Conservation (phyloP, 2,113 vertebrate species). For the Petrocephalus zakoni region DNA sequence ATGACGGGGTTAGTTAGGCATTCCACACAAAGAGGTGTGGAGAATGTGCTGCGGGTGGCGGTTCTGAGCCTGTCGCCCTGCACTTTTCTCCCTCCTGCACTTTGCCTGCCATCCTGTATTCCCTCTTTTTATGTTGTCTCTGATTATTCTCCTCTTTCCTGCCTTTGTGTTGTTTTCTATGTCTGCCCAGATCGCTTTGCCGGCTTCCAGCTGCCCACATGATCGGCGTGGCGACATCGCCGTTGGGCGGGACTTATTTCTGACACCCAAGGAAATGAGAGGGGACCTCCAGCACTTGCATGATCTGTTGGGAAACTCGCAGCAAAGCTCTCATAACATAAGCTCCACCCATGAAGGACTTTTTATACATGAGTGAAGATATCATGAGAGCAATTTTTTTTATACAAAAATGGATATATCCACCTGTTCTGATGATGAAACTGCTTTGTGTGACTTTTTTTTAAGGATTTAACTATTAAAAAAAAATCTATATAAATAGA, state of each 20-base stretch:
- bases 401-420: neutral
- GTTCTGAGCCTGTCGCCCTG: no score
- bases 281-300: neutral
- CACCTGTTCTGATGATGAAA: neutral
- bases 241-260: neutral
- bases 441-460: neutral
- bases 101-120: conserved; percentile 12
- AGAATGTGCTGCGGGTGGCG: neutral
- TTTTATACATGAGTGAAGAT: neutral
- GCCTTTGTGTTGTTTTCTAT: conserved; percentile 22
- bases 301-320: neutral
- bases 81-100: neutral
- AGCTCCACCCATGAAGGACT: neutral
- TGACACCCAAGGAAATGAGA: neutral
- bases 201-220: conserved; percentile 62
- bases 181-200: conserved; percentile 63
- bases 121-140: conserved; percentile 21
- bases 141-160: neutral
- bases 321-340: neutral
- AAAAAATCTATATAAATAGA: neutral
- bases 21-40: neutral
- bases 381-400: neutral
- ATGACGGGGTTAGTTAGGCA: neutral
- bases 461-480: neutral
- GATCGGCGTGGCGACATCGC: conserved; percentile 41